phyloP scores from a whole-genome alignment of 1,140 invertebrate species.

The Limonius californicus region DNA sequence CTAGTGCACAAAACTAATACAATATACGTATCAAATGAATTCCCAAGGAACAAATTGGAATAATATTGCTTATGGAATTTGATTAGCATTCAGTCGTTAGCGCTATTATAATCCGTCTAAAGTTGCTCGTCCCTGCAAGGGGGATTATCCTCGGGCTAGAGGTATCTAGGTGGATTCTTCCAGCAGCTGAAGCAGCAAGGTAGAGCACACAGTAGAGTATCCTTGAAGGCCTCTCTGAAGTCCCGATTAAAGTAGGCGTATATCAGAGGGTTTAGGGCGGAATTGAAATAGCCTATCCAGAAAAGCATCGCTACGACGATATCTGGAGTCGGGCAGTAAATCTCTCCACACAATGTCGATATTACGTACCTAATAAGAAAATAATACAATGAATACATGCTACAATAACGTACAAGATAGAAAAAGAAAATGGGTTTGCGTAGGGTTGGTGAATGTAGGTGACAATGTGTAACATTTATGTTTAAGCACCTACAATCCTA shows the following conservation, averaged over 20 bases:
- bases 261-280: constrained; percentile 93
- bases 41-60: background rate
- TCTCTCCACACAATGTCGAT: constrained; percentile 1
- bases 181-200: constrained; percentile 4
- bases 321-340: constrained; percentile 72
- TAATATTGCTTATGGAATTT: constrained; percentile 2
- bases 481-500: too few species aligned
- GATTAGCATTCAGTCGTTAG: background rate
- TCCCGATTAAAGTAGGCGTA: constrained; percentile 99
- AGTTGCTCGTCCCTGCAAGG: constrained; percentile 2
- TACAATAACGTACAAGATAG: too few species aligned
- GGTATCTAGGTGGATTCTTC: constrained; percentile 10
- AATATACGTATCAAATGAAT: too few species aligned
- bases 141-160: constrained; percentile 9
- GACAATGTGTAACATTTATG: too few species aligned
- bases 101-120: background rate
- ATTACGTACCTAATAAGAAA: constrained; percentile 5
- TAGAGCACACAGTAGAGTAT: constrained; percentile 59
- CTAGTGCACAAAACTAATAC: too few species aligned
- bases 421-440: too few species aligned
- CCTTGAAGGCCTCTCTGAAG: constrained; percentile 94
- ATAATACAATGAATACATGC: too few species aligned
- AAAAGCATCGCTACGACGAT: constrained; percentile 77
- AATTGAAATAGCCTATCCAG: constrained; percentile 91
- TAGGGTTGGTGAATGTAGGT: too few species aligned